These are phyloP conservation scores for Diadumene lineata DNA, from an alignment of 92 coral and sea anemone species.

Conservation along the genomic window DNA sequence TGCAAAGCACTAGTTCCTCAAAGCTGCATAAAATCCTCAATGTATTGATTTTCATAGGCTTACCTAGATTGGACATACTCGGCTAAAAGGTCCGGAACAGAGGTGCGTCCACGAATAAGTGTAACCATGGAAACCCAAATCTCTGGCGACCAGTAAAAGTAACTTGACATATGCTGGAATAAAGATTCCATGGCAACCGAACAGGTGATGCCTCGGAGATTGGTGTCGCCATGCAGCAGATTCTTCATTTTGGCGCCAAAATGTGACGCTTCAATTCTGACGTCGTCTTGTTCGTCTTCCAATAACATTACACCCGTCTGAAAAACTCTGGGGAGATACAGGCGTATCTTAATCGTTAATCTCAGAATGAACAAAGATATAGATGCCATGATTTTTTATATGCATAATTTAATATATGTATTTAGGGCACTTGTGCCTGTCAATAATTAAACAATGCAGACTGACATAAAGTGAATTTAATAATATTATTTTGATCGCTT, in stretches of 20 bases:
- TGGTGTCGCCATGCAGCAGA: conserved; percentile 11
- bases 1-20: not conserved
- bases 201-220: conserved; percentile 32
- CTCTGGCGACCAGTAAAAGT: conserved; percentile 45
- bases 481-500: too few relatives aligned
- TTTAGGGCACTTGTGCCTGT: too few relatives aligned
- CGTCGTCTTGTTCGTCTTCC: conserved; percentile 71
- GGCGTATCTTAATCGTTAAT: not conserved
- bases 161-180: conserved; percentile 44
- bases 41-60: not conserved
- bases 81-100: conserved; percentile 32
- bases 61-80: conserved; percentile 52
- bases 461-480: too few relatives aligned
- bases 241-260: conserved; percentile 52
- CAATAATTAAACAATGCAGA: too few relatives aligned
- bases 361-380: too few relatives aligned
- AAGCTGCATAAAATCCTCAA: not conserved
- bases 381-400: too few relatives aligned
- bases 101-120: conserved; percentile 36
- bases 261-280: conserved; percentile 55
- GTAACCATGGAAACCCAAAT: conserved; percentile 71
- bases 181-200: conserved; percentile 49
- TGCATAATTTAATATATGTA: too few relatives aligned
- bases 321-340: conserved; percentile 35
- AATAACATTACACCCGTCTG: conserved; percentile 44